phyloP scores from a whole-genome alignment of 2,113 vertebrate species.

The Leucosticte australis region DNA sequence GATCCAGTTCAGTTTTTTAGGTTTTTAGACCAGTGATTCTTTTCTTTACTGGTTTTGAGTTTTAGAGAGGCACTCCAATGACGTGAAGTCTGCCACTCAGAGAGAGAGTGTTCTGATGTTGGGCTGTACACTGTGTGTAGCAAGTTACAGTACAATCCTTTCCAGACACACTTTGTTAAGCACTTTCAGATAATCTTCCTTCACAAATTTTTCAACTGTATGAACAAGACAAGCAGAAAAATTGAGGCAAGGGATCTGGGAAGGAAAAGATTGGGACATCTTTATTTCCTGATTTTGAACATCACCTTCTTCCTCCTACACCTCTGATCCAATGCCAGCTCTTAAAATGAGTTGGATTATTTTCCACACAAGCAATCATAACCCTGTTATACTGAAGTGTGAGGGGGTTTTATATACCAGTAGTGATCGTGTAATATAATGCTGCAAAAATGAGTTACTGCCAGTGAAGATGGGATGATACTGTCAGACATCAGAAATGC shows the following conservation, averaged over 20 bases:
- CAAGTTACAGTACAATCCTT: neutral
- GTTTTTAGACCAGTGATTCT: neutral
- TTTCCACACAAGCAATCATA: neutral
- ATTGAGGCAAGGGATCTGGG: neutral
- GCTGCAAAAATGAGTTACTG: neutral
- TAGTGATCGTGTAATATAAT: neutral
- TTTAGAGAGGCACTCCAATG: neutral
- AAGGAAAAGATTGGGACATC: neutral
- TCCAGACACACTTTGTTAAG: neutral
- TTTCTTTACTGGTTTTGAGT: neutral
- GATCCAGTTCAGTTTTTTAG: neutral
- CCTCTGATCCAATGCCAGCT: neutral
- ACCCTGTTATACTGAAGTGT: neutral
- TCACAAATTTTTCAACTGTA: neutral
- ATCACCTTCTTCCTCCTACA: neutral
- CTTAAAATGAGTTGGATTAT: neutral
- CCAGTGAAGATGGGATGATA: neutral
- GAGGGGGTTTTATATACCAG: neutral
- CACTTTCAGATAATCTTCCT: neutral
- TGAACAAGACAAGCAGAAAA: neutral
- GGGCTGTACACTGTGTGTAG: neutral
- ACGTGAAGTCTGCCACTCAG: neutral
- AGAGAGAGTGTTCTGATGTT: neutral
- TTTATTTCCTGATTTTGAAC: neutral
- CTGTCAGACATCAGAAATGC: neutral